Evolutionary conservation across 1,140 invertebrate genomes (phyloP).

Genomic region (Wasmannia auropunctata): DNA sequence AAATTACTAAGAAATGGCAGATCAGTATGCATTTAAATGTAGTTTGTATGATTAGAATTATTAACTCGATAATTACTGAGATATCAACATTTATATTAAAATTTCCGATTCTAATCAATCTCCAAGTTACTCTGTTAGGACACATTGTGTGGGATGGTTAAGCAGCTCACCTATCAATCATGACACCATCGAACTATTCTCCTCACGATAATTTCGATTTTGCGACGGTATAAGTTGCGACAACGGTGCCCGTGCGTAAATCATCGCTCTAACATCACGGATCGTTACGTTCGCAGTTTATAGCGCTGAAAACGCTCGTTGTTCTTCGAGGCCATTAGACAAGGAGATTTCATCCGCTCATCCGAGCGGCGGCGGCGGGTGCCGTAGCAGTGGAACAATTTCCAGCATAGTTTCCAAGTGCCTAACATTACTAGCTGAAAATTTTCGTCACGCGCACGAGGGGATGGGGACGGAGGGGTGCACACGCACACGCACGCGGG

Average conservation of each 20-base stretch:
- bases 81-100: not conserved
- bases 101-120: not conserved
- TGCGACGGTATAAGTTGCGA: not conserved
- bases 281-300: conserved; percentile 52
- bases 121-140: not conserved
- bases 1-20: not conserved
- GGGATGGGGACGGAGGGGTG: not conserved
- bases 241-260: conserved; percentile 15
- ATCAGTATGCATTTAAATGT: not conserved
- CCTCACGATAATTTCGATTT: not conserved
- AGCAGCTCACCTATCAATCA: not conserved
- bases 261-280: conserved; percentile 39
- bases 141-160: not conserved
- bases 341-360: conserved; percentile 44
- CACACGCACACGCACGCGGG: not conserved
- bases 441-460: conserved; percentile 44
- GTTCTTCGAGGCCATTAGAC: conserved; percentile 51
- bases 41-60: not conserved
- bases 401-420: conserved; percentile 60
- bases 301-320: conserved; percentile 45
- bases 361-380: conserved; percentile 27
- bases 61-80: not conserved
- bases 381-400: conserved; percentile 35
- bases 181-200: not conserved
- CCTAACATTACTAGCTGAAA: conserved; percentile 51